A percentile compares a stretch with the other conserved stretches of the same genome.
Conservation (phyloP, 2,113 vertebrate species). For the Myodes glareolus region DNA sequence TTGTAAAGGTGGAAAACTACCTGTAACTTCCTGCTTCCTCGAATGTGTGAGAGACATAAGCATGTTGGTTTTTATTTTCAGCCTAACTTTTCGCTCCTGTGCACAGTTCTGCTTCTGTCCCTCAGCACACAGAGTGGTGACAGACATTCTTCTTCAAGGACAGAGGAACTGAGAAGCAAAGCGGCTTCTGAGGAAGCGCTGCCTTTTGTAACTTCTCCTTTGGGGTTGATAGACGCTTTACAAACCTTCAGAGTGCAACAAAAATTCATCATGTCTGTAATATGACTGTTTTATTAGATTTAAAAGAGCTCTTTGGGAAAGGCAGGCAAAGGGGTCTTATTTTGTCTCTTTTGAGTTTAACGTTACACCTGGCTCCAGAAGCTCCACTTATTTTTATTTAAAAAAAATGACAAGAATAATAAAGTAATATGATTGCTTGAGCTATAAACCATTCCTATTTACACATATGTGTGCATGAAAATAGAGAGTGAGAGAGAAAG, state of each 20-base stretch:
- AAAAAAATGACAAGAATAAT: conserved; percentile 25
- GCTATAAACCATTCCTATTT: not conserved
- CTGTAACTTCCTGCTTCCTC: not conserved
- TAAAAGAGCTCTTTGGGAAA: conserved; percentile 34
- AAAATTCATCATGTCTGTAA: not conserved
- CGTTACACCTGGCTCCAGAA: not conserved
- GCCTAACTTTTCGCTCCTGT: not conserved
- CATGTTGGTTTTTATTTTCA: not conserved
- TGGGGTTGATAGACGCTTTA: not conserved
- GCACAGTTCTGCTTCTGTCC: conserved; percentile 19
- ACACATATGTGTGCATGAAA: not conserved
- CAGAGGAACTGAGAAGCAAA: conserved; percentile 2
- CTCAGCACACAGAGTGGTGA: not conserved
- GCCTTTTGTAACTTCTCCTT: conserved; percentile 24
- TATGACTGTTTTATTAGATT: conserved; percentile 31
- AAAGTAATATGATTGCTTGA: conserved; percentile 24
- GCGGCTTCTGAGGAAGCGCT: not conserved
- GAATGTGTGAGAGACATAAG: not conserved
- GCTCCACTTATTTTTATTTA: conserved; percentile 19
- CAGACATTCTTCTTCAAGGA: not conserved
- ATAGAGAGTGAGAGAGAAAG: not conserved
- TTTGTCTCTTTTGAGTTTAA: conserved; percentile 31
- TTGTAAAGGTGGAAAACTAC: not conserved
- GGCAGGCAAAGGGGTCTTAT: not conserved
- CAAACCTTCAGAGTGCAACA: not conserved